Evolutionary conservation across 92 coral and sea anemone genomes (phyloP), one percentile per base, ranked within the genome.

Genomic region (Palythoa grandiflora): DNA sequence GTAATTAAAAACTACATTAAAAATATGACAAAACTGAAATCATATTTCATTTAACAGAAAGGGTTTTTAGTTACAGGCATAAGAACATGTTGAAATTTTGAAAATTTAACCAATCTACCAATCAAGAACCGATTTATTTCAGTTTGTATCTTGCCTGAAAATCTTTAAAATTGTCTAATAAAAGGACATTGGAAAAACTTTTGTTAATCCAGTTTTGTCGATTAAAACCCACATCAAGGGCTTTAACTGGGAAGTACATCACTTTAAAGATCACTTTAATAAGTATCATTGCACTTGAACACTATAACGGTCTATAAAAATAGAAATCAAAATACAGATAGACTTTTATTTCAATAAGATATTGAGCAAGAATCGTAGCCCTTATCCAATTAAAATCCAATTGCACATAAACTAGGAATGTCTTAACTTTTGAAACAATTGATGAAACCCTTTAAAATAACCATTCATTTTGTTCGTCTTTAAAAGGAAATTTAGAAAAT

Each of bases 231-330:
- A 17, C 75, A 70, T 36, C 48, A 70, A 70, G 44, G 20, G 73
- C 12, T 65, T 37, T 36, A 10, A 60, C 13, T 35, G 55, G 66
- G 21, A 38, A 35, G 74, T 81, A 47, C 48, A 59, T 81, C 15
- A 48, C 75, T 68, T 66, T 78, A 20, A 66, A 48, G 36, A 66
- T 66, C 21, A 48, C 61, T 66, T 81, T 81, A 81, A 81, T 66
- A 66, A 81, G 40, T 48, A 65, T 81, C 57, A 59, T 79, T 68
- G n/a, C 20, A 66, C 75, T 40, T 20, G 35, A 65, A 40, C 19
- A 81, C 86, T 66, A 81, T 81, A 81, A 13, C 60, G 13, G 75
- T 20, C 21, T 65, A 28, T 51, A 39, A 63, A 61, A 68, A 11
- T 57, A 17, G 40, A 14, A 61, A 63, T 65, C 66, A 81, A 20